A percentile compares a stretch with the other conserved stretches of the same genome.
phyloP scores from a whole-genome alignment of 1,140 invertebrate genomes.

The Rhagoletis pomonella region DNA sequence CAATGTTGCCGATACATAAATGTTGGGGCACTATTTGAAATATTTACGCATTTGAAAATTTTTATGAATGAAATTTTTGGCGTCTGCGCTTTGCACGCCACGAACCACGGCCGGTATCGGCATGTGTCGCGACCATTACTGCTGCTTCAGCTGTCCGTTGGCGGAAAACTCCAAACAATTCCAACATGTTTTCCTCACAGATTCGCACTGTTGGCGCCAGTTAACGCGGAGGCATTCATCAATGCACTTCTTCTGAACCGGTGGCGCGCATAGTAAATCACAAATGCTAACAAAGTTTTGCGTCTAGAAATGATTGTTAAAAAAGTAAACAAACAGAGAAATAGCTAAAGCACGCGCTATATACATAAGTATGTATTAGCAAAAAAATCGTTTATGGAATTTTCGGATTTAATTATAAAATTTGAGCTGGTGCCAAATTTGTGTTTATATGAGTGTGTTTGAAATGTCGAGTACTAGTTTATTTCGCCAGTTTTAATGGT shows the following conservation, averaged over 20 bases:
- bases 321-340: background rate
- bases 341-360: background rate
- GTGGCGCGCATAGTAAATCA: background rate
- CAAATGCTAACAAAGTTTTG: background rate
- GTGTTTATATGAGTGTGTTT: background rate
- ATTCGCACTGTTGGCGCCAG: constrained; percentile 28
- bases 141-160: constrained; percentile 13
- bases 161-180: constrained; percentile 25
- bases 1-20: constrained; percentile 1
- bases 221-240: constrained; percentile 37
- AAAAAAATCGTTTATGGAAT: background rate
- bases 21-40: background rate
- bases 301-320: background rate
- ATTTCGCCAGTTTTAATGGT: background rate
- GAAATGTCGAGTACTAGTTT: background rate
- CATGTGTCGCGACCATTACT: constrained; percentile 17
- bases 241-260: background rate
- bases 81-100: background rate
- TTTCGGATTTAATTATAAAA: background rate
- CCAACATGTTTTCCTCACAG: constrained; percentile 32
- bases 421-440: constrained; percentile 20
- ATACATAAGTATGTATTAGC: background rate
- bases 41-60: background rate
- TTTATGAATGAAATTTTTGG: constrained; percentile 37
- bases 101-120: constrained; percentile 15